These are phyloP conservation scores for Tetramorium alpestre DNA, from an alignment of 1,140 invertebrate species.

Conservation along the genomic window DNA sequence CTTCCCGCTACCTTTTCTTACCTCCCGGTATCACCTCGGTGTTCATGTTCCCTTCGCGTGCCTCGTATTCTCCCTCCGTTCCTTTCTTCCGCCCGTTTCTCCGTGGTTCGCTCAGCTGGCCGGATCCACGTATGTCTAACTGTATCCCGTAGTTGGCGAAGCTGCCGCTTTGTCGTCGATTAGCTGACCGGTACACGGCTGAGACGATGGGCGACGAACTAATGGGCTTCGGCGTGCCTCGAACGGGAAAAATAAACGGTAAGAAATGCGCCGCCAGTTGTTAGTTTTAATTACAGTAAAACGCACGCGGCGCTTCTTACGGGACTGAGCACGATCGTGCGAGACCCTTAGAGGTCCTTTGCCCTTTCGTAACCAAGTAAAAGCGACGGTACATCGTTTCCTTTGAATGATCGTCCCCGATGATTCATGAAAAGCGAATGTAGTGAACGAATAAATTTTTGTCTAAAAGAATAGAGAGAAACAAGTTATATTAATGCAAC, in stretches of 20 bases:
- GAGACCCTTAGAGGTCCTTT: background rate
- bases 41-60: constrained; percentile 13
- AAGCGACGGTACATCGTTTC: background rate
- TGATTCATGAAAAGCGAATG: background rate
- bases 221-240: constrained; percentile 18
- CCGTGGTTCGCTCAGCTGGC: constrained; percentile 47
- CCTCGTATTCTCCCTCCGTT: constrained; percentile 19
- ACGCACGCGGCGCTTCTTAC: constrained; percentile 12
- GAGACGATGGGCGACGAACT: constrained; percentile 24
- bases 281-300: constrained; percentile 59
- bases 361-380: background rate
- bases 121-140: constrained; percentile 62
- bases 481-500: background rate
- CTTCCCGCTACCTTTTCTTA: constrained; percentile 38
- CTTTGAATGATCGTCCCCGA: background rate
- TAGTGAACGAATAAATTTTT: background rate
- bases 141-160: constrained; percentile 68
- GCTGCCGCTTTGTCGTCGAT: constrained; percentile 65
- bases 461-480: background rate
- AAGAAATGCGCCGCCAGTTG: constrained; percentile 40
- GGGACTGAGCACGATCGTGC: background rate
- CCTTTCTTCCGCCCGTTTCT: constrained; percentile 26
- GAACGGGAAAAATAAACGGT: constrained; percentile 44
- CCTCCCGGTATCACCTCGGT: constrained; percentile 12
- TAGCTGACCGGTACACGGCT: constrained; percentile 44